Percentiles rank a stretch among this genome's conserved stretches.
phyloP scores from a whole-genome alignment of 2,113 vertebrate genomes.

The Gorsachius goisagi region DNA sequence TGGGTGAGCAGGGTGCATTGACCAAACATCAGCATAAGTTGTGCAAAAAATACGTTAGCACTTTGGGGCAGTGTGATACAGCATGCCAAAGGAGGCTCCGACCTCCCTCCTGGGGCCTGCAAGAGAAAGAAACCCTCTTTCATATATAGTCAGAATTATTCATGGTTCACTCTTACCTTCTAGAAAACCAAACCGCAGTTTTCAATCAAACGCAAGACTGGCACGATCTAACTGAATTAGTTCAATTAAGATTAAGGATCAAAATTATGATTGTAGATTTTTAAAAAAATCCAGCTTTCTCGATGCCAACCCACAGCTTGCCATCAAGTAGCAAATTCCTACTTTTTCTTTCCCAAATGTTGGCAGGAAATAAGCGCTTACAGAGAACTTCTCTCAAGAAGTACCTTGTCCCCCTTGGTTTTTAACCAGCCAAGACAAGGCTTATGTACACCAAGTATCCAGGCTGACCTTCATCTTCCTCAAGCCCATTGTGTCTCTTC shows the following conservation, averaged over 20 bases:
- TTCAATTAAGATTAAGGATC: neutral
- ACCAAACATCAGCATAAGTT: neutral
- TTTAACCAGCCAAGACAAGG: neutral
- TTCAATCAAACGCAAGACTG: neutral
- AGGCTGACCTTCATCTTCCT: neutral
- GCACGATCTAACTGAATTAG: neutral
- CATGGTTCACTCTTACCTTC: neutral
- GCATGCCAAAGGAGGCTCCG: fast-evolving
- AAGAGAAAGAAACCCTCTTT: neutral
- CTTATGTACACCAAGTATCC: fast-evolving
- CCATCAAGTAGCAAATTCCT: neutral
- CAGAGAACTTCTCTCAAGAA: neutral
- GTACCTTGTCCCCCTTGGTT: neutral
- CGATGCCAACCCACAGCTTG: neutral
- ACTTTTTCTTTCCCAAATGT: neutral
- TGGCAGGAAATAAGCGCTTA: neutral
- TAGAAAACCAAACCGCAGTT: neutral
- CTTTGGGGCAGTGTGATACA: neutral
- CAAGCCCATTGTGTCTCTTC: fast-evolving
- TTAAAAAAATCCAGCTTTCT: neutral
- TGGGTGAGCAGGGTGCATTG: neutral
- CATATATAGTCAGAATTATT: neutral
- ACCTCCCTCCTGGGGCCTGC: neutral
- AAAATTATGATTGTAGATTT: neutral
- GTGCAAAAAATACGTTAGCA: neutral